These are phyloP conservation scores for Actinostola sp. DNA, from an alignment of 92 coral and sea anemone genomes.

Conservation along the genomic window DNA sequence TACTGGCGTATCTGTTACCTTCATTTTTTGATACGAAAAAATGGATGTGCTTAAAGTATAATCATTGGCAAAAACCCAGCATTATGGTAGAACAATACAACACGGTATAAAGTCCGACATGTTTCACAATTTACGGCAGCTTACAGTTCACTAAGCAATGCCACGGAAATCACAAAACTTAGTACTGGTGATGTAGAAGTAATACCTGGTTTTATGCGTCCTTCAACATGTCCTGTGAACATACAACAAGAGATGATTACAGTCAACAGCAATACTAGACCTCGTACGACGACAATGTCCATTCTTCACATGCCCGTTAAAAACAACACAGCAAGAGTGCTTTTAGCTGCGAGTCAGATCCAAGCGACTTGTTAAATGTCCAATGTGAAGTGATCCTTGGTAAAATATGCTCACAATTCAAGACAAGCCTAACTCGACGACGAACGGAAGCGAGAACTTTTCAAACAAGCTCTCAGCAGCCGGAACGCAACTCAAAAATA, in stretches of 20 bases:
- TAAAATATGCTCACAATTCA: background rate
- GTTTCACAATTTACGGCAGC: too few species aligned
- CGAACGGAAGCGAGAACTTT: background rate
- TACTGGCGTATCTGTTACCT: too few species aligned
- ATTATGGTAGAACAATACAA: too few species aligned
- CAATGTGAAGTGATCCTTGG: too few species aligned
- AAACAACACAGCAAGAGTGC: background rate
- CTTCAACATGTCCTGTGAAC: too few species aligned
- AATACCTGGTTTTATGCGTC: background rate
- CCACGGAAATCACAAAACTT: background rate
- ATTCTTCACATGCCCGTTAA: slow-evolving; percentile 2
- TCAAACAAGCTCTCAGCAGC: background rate
- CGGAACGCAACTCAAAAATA: slow-evolving; percentile 1
- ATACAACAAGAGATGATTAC: background rate
- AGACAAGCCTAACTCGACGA: background rate
- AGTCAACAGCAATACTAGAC: background rate
- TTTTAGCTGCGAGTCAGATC: too few species aligned
- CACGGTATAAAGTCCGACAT: too few species aligned
- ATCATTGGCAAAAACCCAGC: too few species aligned
- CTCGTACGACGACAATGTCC: background rate
- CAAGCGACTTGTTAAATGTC: too few species aligned
- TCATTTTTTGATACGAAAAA: too few species aligned
- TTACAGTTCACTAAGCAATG: too few species aligned
- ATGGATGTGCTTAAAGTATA: too few species aligned
- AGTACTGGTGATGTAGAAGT: background rate